Evolutionary conservation across 2,113 vertebrate species (phyloP).

Genomic region (Phrynosoma platyrhinos): DNA sequence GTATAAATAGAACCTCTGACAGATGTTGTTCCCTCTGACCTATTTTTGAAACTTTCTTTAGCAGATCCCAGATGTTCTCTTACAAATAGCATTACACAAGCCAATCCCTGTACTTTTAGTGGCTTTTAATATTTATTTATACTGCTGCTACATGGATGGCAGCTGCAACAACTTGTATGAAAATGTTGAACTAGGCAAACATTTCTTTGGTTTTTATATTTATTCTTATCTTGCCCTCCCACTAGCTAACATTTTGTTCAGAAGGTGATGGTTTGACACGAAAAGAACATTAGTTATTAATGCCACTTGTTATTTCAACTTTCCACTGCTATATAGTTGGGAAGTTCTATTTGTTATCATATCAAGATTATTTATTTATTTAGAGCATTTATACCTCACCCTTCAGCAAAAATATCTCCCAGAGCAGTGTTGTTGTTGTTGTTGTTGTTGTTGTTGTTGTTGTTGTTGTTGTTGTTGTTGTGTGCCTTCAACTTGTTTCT

Average conservation of each 20-base stretch:
- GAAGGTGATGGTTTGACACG: background rate
- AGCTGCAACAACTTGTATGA: background rate
- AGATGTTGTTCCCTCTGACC: background rate
- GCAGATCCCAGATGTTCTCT: slow-evolving; percentile 14
- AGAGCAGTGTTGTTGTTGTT: too few relatives aligned
- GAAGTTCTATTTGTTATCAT: background rate
- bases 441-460: too few relatives aligned
- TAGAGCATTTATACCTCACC: too few relatives aligned
- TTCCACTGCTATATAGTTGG: background rate
- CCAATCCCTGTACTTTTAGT: background rate
- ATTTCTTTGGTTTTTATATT: background rate
- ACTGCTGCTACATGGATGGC: background rate
- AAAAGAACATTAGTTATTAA: background rate
- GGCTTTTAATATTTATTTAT: background rate
- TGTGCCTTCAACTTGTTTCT: too few relatives aligned
- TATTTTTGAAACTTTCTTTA: slow-evolving; percentile 18
- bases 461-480: too few relatives aligned
- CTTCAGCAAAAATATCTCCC: too few relatives aligned
- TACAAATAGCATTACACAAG: slow-evolving; percentile 18
- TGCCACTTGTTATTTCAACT: background rate
- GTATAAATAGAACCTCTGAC: slow-evolving; percentile 3
- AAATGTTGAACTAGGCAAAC: background rate
- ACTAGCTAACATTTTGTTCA: background rate
- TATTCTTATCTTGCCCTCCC: background rate
- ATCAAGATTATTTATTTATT: background rate